Conservation (phyloP, 2,113 vertebrate genomes). For the Nesoenas mayeri region DNA sequence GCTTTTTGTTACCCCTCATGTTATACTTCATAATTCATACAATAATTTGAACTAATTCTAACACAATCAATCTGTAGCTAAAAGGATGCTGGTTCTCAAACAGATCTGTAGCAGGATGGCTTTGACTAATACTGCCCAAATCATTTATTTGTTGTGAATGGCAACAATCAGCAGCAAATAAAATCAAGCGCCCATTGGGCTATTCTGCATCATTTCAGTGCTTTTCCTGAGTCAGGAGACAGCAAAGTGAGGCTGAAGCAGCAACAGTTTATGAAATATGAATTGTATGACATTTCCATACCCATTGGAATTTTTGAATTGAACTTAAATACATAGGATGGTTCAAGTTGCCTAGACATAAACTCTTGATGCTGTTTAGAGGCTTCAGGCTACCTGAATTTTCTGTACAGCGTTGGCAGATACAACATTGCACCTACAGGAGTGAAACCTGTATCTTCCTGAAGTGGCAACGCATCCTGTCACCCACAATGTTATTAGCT, state of each 20-base stretch:
- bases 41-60: not conserved
- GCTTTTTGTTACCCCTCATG: not conserved
- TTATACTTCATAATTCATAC: not conserved
- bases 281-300: fast-evolving
- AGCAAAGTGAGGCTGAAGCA: not conserved
- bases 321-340: not conserved
- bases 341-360: not conserved
- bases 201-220: not conserved
- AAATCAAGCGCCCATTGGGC: not conserved
- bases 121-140: not conserved
- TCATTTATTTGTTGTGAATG: not conserved
- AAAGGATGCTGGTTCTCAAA: not conserved
- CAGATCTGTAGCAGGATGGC: not conserved
- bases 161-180: not conserved
- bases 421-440: not conserved
- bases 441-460: not conserved
- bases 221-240: not conserved
- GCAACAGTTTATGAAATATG: not conserved
- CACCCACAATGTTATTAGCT: not conserved
- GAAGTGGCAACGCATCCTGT: not conserved
- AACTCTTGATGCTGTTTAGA: not conserved
- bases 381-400: not conserved
- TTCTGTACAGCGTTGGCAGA: not conserved
- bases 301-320: not conserved
- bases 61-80: not conserved